A percentile compares a stretch with the other conserved stretches of the same genome.
Evolutionary conservation across 1,140 invertebrate genomes (phyloP).

Genomic region (Polypedilum vanderplanki): DNA sequence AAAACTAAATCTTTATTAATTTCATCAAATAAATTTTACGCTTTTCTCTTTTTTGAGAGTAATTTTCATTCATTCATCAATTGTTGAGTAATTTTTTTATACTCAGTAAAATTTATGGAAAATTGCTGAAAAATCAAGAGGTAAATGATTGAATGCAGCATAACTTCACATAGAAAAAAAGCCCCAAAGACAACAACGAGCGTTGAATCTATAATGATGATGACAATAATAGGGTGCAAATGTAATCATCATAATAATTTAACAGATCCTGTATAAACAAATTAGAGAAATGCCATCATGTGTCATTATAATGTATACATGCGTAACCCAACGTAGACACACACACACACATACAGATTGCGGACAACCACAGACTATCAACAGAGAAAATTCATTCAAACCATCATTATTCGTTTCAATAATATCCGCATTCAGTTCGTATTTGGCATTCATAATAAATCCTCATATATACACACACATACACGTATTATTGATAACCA

Average conservation of each 20-base stretch:
- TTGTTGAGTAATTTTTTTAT: too few relatives aligned
- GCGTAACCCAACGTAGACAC: neutral
- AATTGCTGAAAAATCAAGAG: too few relatives aligned
- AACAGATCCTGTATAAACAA: slow-evolving; percentile 6
- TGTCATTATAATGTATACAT: neutral
- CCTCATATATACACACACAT: neutral
- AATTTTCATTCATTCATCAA: too few relatives aligned
- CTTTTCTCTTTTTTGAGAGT: neutral
- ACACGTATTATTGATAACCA: slow-evolving; percentile 25
- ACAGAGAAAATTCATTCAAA: neutral
- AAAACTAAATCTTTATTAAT: neutral
- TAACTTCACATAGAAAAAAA: too few relatives aligned
- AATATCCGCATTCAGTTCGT: neutral
- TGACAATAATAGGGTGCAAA: neutral
- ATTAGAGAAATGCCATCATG: slow-evolving; percentile 11
- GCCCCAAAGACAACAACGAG: neutral
- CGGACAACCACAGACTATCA: slow-evolving; percentile 10
- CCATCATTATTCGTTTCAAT: neutral
- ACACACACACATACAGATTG: neutral
- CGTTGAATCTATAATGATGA: neutral
- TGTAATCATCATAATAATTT: slow-evolving; percentile 15
- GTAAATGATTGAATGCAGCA: too few relatives aligned
- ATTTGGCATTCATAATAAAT: slow-evolving; percentile 22
- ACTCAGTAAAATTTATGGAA: too few relatives aligned
- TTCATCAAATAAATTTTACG: neutral